These are phyloP conservation scores for Mamestra configurata DNA, from an alignment of 1,140 invertebrate species.

Conservation along the genomic window DNA sequence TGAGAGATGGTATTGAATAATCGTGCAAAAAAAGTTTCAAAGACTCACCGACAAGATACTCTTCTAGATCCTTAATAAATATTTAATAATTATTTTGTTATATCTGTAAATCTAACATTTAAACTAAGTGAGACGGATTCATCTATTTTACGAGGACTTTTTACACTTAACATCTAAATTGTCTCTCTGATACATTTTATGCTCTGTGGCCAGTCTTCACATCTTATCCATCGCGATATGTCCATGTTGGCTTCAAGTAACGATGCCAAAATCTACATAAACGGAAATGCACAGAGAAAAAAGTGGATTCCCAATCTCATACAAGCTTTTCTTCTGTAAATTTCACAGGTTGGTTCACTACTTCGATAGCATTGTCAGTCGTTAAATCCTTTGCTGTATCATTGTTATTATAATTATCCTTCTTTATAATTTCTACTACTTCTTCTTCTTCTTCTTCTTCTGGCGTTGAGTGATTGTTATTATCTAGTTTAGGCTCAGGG, in stretches of 20 bases:
- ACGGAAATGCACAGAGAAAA: constrained; percentile 75
- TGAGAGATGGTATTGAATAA: not conserved
- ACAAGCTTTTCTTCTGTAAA: constrained; percentile 85
- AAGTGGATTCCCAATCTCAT: constrained; percentile 78
- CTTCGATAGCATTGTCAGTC: constrained; percentile 64
- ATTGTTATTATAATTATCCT: constrained; percentile 77
- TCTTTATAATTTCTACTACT: constrained; percentile 59
- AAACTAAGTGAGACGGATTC: constrained; percentile 77
- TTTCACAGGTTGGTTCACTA: constrained; percentile 75
- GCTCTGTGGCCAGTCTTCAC: constrained; percentile 71
- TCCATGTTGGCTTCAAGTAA: constrained; percentile 69
- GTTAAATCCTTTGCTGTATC: constrained; percentile 61
- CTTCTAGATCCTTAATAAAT: constrained; percentile 31
- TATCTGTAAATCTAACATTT: constrained; percentile 45
- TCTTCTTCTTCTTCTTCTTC: constrained; percentile 53
- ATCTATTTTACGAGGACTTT: constrained; percentile 60
- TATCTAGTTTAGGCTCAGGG: constrained; percentile 64
- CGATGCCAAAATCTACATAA: constrained; percentile 71
- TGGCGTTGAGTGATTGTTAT: constrained; percentile 71
- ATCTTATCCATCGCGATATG: constrained; percentile 80
- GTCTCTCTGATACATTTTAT: constrained; percentile 9
- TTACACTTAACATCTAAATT: constrained; percentile 58
- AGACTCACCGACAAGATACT: constrained; percentile 41
- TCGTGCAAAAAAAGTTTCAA: not conserved
- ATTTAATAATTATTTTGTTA: constrained; percentile 1